Percentiles rank a stretch among this genome's conserved stretches.
phyloP scores from a whole-genome alignment of 2,888 invertebrate species.

The Pterostichus niger region DNA sequence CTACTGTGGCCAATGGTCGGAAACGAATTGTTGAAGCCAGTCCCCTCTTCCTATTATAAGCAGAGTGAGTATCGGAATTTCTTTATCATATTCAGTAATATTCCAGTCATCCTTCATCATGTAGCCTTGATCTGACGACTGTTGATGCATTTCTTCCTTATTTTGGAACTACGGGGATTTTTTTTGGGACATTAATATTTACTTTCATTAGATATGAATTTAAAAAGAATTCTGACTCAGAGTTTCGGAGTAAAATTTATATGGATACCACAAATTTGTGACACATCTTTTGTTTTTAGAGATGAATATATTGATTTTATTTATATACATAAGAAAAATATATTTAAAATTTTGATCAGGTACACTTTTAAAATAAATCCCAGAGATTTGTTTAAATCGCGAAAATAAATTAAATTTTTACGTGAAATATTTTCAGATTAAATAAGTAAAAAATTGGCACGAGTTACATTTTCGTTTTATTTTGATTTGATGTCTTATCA shows the following conservation, averaged over 20 bases:
- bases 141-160: slow-evolving; percentile 57
- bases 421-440: slow-evolving; percentile 8
- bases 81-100: slow-evolving; percentile 47
- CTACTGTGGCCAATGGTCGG: slow-evolving; percentile 46
- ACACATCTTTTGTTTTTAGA: slow-evolving; percentile 17
- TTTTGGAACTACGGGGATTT: slow-evolving; percentile 35
- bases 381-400: not conserved
- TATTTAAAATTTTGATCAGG: not conserved
- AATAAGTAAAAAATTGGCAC: not conserved
- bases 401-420: not conserved
- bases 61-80: slow-evolving; percentile 47
- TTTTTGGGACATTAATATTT: slow-evolving; percentile 12
- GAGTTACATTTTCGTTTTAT: no score
- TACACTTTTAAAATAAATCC: slow-evolving; percentile 1
- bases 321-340: not conserved
- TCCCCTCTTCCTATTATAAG: slow-evolving; percentile 58
- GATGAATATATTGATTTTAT: slow-evolving; percentile 1
- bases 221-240: not conserved
- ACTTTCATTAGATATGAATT: not conserved
- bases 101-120: no score
- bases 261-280: slow-evolving; percentile 7
- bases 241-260: not conserved
- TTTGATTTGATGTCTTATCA: no score
- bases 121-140: slow-evolving; percentile 57
- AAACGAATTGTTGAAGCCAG: slow-evolving; percentile 23